Conservation (phyloP, 2,113 vertebrate genomes). For the Perognathus longimembris region DNA sequence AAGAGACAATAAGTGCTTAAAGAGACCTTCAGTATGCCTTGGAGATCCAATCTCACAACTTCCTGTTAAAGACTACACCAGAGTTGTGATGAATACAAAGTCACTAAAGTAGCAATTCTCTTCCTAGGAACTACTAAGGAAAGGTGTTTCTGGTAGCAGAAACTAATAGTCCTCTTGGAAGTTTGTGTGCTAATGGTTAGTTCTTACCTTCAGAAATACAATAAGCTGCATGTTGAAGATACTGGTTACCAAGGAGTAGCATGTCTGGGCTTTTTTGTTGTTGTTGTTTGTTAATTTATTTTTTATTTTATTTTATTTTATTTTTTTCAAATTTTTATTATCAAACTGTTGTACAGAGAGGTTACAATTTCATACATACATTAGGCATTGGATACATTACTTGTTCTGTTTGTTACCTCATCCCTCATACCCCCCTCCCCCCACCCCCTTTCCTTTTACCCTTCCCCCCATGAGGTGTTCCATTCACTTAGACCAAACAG, state of each 20-base stretch:
- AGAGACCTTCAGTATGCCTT: not conserved
- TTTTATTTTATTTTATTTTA: too few relatives aligned
- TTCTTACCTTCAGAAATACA: not conserved
- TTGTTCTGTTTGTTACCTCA: too few relatives aligned
- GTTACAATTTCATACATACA: too few relatives aligned
- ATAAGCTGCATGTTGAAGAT: not conserved
- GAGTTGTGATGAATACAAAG: not conserved
- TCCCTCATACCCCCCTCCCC: too few relatives aligned
- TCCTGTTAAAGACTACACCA: not conserved
- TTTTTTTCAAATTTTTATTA: too few relatives aligned
- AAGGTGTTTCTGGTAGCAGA: not conserved
- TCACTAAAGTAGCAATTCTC: not conserved
- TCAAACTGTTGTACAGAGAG: too few relatives aligned
- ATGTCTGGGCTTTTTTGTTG: not conserved
- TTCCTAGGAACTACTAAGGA: too few relatives aligned
- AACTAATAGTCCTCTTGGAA: not conserved
- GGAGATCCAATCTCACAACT: not conserved
- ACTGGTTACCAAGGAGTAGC: not conserved
- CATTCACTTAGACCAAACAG: too few relatives aligned
- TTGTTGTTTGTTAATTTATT: too few relatives aligned
- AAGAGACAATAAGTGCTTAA: not conserved
- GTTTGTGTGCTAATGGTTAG: not conserved
- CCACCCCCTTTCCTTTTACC: too few relatives aligned
- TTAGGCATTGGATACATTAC: too few relatives aligned
- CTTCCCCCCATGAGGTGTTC: too few relatives aligned